Evolutionary conservation across 2,797 vertebrate genomes (phyloP).

Genomic region (Epinephelus malabaricus): DNA sequence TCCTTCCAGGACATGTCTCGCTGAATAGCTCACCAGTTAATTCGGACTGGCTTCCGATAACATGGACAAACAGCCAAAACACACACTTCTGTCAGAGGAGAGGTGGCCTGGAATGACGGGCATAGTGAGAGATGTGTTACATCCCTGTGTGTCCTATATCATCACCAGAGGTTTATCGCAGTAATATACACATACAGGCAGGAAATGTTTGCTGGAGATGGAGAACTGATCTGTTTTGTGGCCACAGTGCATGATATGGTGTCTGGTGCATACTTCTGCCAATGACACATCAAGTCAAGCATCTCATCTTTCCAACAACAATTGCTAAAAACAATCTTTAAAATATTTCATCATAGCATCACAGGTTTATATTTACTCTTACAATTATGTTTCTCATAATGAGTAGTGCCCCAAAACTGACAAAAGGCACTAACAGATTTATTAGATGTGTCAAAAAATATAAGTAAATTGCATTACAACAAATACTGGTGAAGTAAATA

Average conservation of each 20-base stretch:
- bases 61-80: slow-evolving; percentile 62
- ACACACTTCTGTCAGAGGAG: slow-evolving; percentile 65
- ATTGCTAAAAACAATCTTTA: background rate
- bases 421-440: too few relatives aligned
- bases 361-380: background rate
- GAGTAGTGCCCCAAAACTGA: too few relatives aligned
- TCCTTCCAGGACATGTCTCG: slow-evolving; percentile 79
- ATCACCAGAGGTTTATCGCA: slow-evolving; percentile 24
- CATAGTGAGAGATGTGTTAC: slow-evolving; percentile 46
- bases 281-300: background rate
- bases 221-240: background rate
- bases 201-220: slow-evolving; percentile 20
- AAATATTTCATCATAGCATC: background rate
- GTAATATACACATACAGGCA: slow-evolving; percentile 21
- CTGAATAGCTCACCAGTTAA: slow-evolving; percentile 72
- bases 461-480: too few relatives aligned
- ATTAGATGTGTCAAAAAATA: too few relatives aligned
- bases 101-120: slow-evolving; percentile 48
- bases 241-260: slow-evolving; percentile 4
- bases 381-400: too few relatives aligned
- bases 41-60: slow-evolving; percentile 74
- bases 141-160: slow-evolving; percentile 26
- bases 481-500: background rate
- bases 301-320: background rate
- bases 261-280: background rate